Evolutionary conservation across 2,888 invertebrate genomes (phyloP), one percentile per base, ranked within the genome.

Genomic region (Lycophotia porphyrea): DNA sequence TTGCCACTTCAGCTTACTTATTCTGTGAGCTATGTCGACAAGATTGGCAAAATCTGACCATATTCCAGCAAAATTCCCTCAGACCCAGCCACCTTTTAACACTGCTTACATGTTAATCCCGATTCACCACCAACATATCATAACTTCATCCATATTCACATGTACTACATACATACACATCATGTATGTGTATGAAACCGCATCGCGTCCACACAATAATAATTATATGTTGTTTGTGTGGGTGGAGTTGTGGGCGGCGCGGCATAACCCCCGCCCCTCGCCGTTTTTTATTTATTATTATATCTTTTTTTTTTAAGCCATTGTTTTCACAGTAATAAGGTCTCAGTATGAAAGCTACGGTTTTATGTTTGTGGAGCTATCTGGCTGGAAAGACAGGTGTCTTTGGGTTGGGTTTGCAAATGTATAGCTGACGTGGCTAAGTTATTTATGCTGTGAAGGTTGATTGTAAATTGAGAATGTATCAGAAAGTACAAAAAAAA

Each of bases 171-270:
- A n/a, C 78, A 60, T 52, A 66, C 73, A 77, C 31, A 42, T 60
- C 34, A 47, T 60, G 44, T 74, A 63, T 63, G 61, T 77, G 61
- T 76, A 71, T 80, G 67, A 58, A 68, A 82, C 75, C 76, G 76
- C 77, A 76, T 66, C 76, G 66, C 76, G 85, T 81, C 87, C 88
- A 88, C 88, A 88, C 88, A 91, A 90, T 91, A 90, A 93, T 92
- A 91, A 93, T 92, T 90, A 90, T 92, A 92, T 90, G 90, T 91
- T 91, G 90, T 91, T 89, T 90, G 89, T 84, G 92, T 93, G 94
- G 94, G 94, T 88, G 94, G 92, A 84, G 84, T 92, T 93, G 92
- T 93, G 95, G 94, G 93, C 94, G 95, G 93, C 88, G 93, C 95
- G 92, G 89, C 90, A 70, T 90, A 90, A 91, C 89, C 90, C 92